Evolutionary conservation across 2,113 vertebrate species (phyloP).

Genomic region (Cyprinodon variegatus): DNA sequence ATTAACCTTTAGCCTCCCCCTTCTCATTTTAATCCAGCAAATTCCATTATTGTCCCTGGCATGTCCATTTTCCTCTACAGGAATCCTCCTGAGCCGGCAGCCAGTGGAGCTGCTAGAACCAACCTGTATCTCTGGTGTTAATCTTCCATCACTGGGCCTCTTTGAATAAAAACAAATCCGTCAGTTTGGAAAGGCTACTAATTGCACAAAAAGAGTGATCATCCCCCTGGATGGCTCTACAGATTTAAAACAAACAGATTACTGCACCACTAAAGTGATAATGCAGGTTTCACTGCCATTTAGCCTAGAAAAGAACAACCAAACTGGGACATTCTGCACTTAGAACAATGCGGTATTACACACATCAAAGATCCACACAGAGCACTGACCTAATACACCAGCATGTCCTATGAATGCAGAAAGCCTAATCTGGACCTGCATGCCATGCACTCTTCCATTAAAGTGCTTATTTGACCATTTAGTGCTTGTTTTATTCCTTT

Average conservation of each 20-base stretch:
- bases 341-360: constrained; percentile 69
- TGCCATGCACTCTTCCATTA: constrained; percentile 20
- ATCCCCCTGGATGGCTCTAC: constrained; percentile 79
- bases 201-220: constrained; percentile 79
- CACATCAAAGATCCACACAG: constrained; percentile 30
- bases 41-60: constrained; percentile 75
- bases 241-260: constrained; percentile 79
- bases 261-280: constrained; percentile 76
- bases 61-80: constrained; percentile 65
- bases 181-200: constrained; percentile 77
- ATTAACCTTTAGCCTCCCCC: constrained; percentile 69
- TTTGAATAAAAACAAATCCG: constrained; percentile 80
- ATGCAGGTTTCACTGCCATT: constrained; percentile 77
- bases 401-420: constrained; percentile 30
- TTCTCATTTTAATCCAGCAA: constrained; percentile 73
- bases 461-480: constrained; percentile 38
- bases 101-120: constrained; percentile 51
- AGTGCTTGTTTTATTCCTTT: constrained; percentile 5
- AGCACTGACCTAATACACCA: constrained; percentile 52
- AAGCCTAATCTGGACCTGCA: constrained; percentile 16
- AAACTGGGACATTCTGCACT: constrained; percentile 72
- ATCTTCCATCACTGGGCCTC: constrained; percentile 69
- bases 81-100: constrained; percentile 55
- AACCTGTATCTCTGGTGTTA: constrained; percentile 67
- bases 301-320: constrained; percentile 62